A percentile compares a stretch with the other conserved stretches of the same genome.
Evolutionary conservation across 2,888 invertebrate genomes (phyloP).

Genomic region (Drosophila glabriapex): DNA sequence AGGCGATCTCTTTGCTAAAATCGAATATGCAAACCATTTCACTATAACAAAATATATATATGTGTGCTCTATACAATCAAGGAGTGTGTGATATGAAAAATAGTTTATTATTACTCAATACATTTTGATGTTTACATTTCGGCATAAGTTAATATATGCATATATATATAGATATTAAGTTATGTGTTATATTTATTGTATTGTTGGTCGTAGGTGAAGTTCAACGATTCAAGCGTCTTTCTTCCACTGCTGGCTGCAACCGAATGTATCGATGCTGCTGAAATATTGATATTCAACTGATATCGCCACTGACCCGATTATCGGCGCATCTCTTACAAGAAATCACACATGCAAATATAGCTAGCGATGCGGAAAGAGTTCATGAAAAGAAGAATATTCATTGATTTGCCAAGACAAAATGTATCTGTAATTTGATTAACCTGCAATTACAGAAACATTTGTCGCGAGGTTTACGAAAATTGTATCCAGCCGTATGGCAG

Average conservation of each 20-base stretch:
- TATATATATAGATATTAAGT: neutral
- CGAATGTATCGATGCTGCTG: neutral
- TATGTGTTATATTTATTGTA: neutral
- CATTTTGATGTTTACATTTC: neutral
- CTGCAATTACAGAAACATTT: conserved; percentile 49
- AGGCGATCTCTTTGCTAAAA: conserved; percentile 26
- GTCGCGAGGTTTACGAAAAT: conserved; percentile 2
- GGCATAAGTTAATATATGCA: neutral
- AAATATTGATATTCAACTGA: neutral
- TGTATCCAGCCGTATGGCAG: conserved; percentile 2
- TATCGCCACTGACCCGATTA: neutral
- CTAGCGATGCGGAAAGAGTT: neutral
- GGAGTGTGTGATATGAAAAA: conserved; percentile 12
- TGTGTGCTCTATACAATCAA: neutral
- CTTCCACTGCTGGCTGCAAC: too few species aligned
- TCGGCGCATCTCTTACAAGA: neutral
- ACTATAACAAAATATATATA: neutral
- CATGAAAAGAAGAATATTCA: neutral
- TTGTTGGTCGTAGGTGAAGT: too few species aligned
- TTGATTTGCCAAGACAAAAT: neutral
- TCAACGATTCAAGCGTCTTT: too few species aligned
- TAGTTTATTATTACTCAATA: neutral
- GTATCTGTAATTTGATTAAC: neutral
- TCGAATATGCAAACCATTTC: conserved; percentile 10
- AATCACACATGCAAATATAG: neutral